Conservation (phyloP, 2,113 vertebrate genomes). For the Sphaerodactylus townsendi region DNA sequence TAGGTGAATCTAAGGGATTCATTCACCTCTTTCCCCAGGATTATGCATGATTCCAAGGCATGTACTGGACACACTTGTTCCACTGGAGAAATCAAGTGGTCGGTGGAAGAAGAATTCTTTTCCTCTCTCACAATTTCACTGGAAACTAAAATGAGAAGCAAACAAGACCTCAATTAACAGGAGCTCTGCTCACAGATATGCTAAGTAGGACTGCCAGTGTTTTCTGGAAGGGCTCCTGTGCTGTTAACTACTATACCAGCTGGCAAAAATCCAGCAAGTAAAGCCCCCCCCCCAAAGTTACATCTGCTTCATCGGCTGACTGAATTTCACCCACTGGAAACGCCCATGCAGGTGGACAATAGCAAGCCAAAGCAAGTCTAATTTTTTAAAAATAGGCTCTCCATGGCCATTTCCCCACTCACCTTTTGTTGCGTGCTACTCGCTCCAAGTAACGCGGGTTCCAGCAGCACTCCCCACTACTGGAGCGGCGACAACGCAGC, state of each 20-base stretch:
- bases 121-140: not conserved
- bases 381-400: not conserved
- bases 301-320: not conserved
- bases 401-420: no score
- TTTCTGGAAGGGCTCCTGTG: not conserved
- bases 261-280: not conserved
- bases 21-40: slow-evolving; percentile 41
- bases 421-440: no score
- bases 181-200: slow-evolving; percentile 4
- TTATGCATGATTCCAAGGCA: slow-evolving; percentile 24
- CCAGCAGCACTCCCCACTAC: no score
- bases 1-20: slow-evolving; percentile 48
- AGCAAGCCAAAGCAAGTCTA: not conserved
- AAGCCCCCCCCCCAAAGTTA: not conserved
- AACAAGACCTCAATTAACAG: slow-evolving; percentile 30
- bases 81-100: not conserved
- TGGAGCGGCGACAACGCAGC: no score
- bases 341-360: not conserved
- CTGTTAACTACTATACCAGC: not conserved
- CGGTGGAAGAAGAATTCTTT: slow-evolving; percentile 24
- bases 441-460: no score
- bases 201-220: not conserved
- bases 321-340: not conserved
- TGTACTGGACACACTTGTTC: slow-evolving; percentile 20
- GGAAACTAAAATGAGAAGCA: not conserved